Base-by-base conservation (phyloP, 2,797 vertebrate species). In the Lepilemur septentrionalis region DNA sequence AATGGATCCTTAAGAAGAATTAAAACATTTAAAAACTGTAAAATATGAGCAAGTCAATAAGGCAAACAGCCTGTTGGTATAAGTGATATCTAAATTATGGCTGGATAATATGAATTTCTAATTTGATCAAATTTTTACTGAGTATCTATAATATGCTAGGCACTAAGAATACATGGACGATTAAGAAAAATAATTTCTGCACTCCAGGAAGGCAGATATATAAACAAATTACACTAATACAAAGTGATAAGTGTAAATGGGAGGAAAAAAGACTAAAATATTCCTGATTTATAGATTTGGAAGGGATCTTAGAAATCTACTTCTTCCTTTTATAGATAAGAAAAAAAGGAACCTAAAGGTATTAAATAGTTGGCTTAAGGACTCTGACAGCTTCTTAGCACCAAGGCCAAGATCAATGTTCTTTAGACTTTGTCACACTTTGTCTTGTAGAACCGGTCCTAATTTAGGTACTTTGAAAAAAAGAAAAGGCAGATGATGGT, bases 391-490 rank as follows among this genome's bases (percentile, higher is more conserved):
- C 55, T 80, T 69, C 89, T 79, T 28, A 38, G 85, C 43, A 73
- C 61, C 38, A 92, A 95, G 13, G 20, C 25, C 61, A 89, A 92
- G 43, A 89, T 73, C 57, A 92, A 55, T 23, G 30, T 61, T 94
- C 41, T 91, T 89, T 82, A 79, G 50, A 72, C 20, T 57, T 91
- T 22, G 86, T 78, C 48, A 89, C 1, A 63, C 79, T 86, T 52
- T 46, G 38, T 63, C 46, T 69, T 87, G 13, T 32, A 48, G 61
- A 92, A 81, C 4, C 55, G 79, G 38, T 69, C 55, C 52, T 18
- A 96, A 84, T 55, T 90, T 75, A 55, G 57, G 67, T 73, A 80
- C 70, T 96, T 73, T 28, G 35, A 61, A 92, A 86, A 94, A 75
- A 89, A 46, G 65, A 92, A 85, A 76, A 81, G 30, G 43, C 25